Percentiles rank a stretch among this genome's conserved stretches.
phyloP scores from a whole-genome alignment of 35 echinoderm and acorn worm species.

The Eucidaris tribuloides region DNA sequence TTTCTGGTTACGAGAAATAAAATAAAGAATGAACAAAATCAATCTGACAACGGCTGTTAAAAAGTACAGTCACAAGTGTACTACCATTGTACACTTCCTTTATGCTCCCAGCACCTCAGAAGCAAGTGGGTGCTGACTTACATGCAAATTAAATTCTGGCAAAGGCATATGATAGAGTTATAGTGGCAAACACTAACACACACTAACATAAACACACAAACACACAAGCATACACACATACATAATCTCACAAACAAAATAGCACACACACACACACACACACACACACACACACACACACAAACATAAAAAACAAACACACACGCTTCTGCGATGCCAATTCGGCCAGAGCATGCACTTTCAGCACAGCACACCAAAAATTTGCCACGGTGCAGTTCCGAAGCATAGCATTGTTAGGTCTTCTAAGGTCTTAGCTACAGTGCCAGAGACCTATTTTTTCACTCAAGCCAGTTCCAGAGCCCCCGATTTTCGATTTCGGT shows the following conservation, averaged over 20 bases:
- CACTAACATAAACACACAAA: neutral
- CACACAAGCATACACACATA: neutral
- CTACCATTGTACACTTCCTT: no score
- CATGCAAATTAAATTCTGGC: no score
- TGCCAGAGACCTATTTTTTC: no score
- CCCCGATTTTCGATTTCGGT: no score
- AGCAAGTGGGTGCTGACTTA: no score
- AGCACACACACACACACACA: neutral
- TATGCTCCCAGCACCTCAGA: no score
- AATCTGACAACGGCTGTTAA: neutral
- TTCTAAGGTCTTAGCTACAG: no score
- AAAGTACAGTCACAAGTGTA: no score
- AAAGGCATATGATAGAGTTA: neutral
- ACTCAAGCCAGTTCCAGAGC: no score
- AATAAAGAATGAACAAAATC: neutral
- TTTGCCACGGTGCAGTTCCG: no score
- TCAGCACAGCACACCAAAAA: neutral
- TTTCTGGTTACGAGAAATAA: constrained; percentile 3
- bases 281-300: neutral
- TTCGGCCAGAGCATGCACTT: neutral
- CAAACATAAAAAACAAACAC: neutral
- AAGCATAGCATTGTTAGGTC: no score
- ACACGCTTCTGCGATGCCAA: neutral
- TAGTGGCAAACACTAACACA: neutral
- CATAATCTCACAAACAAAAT: neutral